A percentile compares a stretch with the other conserved stretches of the same genome.
phyloP scores from a whole-genome alignment of 2,113 vertebrate species.

The Noturus placidus region DNA sequence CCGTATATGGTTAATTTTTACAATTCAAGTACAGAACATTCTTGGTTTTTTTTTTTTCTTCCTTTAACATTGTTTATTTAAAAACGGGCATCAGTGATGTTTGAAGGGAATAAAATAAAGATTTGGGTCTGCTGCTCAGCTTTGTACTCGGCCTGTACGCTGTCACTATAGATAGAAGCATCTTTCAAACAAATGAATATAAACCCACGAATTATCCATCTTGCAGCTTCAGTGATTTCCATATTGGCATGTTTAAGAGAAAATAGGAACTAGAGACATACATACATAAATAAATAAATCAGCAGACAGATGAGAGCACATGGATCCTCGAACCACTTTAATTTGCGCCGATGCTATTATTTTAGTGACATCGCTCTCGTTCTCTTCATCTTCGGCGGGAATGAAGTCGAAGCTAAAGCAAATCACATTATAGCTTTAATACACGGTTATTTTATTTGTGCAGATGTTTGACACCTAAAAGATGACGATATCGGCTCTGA shows the following conservation, averaged over 20 bases:
- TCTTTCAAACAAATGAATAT: not conserved
- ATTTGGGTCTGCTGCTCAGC: not conserved
- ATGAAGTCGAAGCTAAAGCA: constrained; percentile 3
- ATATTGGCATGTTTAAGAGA: constrained; percentile 49
- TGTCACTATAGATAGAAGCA: not conserved
- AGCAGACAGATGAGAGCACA: too few relatives aligned
- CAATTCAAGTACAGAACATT: too few relatives aligned
- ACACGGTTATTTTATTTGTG: constrained; percentile 14
- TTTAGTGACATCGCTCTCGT: constrained; percentile 12
- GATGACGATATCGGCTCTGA: not conserved
- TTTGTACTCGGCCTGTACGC: not conserved
- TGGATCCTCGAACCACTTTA: constrained; percentile 8
- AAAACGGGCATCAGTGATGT: not conserved
- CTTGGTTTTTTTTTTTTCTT: too few relatives aligned
- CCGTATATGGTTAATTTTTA: too few relatives aligned
- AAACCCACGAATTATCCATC: constrained; percentile 39
- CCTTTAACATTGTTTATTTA: not conserved
- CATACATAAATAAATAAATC: not conserved
- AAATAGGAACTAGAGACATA: not conserved
- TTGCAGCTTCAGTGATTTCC: constrained; percentile 46
- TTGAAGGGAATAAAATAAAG: not conserved
- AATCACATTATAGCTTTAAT: constrained; percentile 34
- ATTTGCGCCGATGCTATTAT: constrained; percentile 34
- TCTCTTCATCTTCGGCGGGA: constrained; percentile 22
- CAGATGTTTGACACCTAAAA: constrained; percentile 29